Evolutionary conservation across 2,797 vertebrate species (phyloP), one percentile per base, ranked within the genome.

Genomic region (Acropternis orthonyx): DNA sequence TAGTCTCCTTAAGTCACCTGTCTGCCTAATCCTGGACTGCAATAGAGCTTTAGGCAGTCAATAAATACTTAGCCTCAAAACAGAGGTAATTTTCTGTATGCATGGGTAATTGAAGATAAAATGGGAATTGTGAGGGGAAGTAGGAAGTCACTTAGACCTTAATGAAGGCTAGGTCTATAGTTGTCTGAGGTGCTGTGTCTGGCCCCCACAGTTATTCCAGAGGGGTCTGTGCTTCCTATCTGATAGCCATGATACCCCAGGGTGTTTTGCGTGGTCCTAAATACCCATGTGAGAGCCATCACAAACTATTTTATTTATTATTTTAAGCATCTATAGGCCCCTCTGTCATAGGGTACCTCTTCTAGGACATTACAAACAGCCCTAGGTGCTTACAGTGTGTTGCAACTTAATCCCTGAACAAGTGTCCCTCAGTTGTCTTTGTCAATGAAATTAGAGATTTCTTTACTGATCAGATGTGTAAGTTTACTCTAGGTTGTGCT

Each of bases 1-100:
- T 88, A 92, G 85, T 59, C 69, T 90, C 36, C 30, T 92, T 71
- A 86, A 88, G 52, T 94, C 93, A 93, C 88, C 90, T 95, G 79
- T 88, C 96, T 51, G 58, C 59, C 46, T 95, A 96, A 97, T 95
- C 90, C 85, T 59, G 62, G 66, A 52, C 30, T 80, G 85, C 41
- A 85, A 55, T 14, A 81, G 80, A 75, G 62, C 66, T 93, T 90
- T 88, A 91, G 62, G 51, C 79, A 91, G 83, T 75, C 88, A 78
- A 22, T 84, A 81, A 94, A 92, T 67, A 73, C 51, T 66, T 68
- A 86, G 80, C 14, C 52, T 78, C 74, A 66, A 92, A 94, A 90
- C n/a, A 86, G 94, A 92, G 51, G 14, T 88, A 39, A 51, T 66
- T 93, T 95, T 76, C 69, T 94, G 16, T n/a, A 27, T 62, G 32